Evolutionary conservation across 2,113 vertebrate species (phyloP), one percentile per base, ranked within the genome.

Genomic region (Bolborhynchus lineola): DNA sequence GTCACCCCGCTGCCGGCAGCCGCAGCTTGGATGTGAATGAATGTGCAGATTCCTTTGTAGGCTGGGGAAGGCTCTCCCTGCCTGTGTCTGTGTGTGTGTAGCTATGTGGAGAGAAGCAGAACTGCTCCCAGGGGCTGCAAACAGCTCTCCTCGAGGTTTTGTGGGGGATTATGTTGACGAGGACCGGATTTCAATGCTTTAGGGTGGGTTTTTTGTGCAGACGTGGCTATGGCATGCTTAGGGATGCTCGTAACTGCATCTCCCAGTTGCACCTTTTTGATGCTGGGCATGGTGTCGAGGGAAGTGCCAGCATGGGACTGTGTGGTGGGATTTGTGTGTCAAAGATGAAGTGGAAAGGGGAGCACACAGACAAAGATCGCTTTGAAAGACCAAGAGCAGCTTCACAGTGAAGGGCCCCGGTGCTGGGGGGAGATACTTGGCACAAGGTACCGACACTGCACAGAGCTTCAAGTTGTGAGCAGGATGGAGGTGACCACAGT

Each of bases 31-130:
- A 24, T 2, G 7, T 0, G 87, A 63, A 9, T 37, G 72, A 35
- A 68, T 4, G 91, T 78, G 93, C 80, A 35, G 77, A 12, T 92
- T 26, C 88, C 82, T 92, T 77, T 64, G 91, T 46, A 70, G 91
- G 77, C 92, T 87, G 37, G 4, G 49, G 7, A 69, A 62, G 20
- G 52, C 83, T 69, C 33, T 31, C 69, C 42, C 31, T 57, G 59
- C 78, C 21, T 3, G 65, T 13, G 63, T 25, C 63, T 67, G 59
- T 24, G 82, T 7, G 77, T 2, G 69, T 19, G 9, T 21, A 46
- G 53, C 24, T 42, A 21, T 12, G 41, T 2, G 50, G 62, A 4
- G 71, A 44, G 79, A 35, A 35, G 5, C 72, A 21, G 50, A 84
- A 6, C 86, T 3, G 37, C 75, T 86, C 75, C 78, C 69, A 14